phyloP scores from a whole-genome alignment of 2,113 vertebrate species.

The Burhinus bistriatus region DNA sequence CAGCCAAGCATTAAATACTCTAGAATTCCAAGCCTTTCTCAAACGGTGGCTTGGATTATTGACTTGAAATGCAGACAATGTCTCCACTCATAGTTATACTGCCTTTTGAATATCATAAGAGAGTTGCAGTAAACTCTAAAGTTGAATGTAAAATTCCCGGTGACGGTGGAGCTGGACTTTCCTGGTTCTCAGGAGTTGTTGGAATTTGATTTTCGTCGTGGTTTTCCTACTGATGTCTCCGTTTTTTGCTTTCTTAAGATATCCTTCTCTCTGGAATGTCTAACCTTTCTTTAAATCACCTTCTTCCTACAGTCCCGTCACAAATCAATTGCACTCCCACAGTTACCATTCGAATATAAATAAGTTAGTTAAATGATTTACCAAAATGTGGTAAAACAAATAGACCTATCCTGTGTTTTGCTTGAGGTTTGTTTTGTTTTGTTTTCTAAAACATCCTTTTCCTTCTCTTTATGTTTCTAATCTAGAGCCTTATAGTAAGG shows the following conservation, averaged over 20 bases:
- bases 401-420: neutral
- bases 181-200: neutral
- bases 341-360: slow-evolving; percentile 3
- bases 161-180: neutral
- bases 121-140: neutral
- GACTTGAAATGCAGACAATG: neutral
- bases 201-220: neutral
- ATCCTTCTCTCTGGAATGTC: neutral
- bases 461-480: neutral
- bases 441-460: slow-evolving; percentile 1
- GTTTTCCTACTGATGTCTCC: neutral
- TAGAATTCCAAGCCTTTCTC: neutral
- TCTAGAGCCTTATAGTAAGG: neutral
- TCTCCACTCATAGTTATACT: rapidly evolving
- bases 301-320: neutral
- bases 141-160: neutral
- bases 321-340: neutral
- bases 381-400: slow-evolving; percentile 27
- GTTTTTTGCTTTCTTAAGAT: neutral
- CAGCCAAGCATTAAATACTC: neutral
- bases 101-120: neutral
- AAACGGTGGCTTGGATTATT: neutral
- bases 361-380: slow-evolving; percentile 22
- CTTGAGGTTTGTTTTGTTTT: neutral
- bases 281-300: neutral